A percentile compares a stretch with the other conserved stretches of the same genome.
Evolutionary conservation across 2,113 vertebrate genomes (phyloP).

Genomic region (Urocynchramus pylzowi): DNA sequence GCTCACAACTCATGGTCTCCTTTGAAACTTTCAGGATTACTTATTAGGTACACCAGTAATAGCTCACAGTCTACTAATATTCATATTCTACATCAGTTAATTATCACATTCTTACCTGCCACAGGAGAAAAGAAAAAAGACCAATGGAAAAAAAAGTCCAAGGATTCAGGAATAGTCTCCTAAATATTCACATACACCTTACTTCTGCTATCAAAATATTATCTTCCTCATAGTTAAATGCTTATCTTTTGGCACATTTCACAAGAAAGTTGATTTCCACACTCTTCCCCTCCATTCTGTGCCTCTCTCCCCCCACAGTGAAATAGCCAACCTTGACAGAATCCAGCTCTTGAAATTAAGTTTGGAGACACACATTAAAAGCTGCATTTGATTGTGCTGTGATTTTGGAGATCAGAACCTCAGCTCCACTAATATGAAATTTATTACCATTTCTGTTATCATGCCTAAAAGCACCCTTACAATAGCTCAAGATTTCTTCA

Average conservation of each 20-base stretch:
- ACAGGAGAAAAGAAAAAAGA: neutral
- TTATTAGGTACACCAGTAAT: neutral
- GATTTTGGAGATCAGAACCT: neutral
- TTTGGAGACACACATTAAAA: neutral
- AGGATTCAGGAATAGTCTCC: neutral
- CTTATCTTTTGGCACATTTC: neutral
- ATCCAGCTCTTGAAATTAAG: neutral
- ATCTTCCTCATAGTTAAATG: neutral
- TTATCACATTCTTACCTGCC: neutral
- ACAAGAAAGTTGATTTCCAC: neutral
- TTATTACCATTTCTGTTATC: neutral
- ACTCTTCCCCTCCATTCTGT: no score
- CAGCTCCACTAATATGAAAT: neutral
- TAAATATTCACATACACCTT: neutral
- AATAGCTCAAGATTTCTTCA: neutral
- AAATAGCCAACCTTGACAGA: neutral
- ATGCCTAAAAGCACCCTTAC: neutral
- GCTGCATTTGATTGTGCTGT: neutral
- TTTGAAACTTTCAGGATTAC: neutral
- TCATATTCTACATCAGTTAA: neutral
- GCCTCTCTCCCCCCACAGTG: no score
- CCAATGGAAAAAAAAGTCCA: neutral
- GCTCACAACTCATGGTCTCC: neutral
- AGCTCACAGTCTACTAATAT: neutral
- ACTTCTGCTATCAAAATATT: neutral